Conservation (phyloP, 2,113 vertebrate genomes). For the Lepisosteus oculatus region DNA sequence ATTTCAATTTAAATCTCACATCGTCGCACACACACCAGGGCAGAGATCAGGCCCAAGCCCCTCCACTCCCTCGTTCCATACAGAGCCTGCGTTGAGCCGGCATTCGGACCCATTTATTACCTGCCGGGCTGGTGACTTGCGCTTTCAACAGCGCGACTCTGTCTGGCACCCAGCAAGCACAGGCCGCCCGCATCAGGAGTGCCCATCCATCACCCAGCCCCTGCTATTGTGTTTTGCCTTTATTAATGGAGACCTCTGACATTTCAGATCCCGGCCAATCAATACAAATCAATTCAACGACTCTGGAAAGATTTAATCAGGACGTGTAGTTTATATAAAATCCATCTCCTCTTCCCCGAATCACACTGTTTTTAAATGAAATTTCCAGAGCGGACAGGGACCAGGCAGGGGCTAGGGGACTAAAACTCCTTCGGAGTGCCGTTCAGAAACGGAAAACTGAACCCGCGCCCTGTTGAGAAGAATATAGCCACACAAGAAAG, state of each 20-base stretch:
- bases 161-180: slow-evolving; percentile 22
- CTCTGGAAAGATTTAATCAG: slow-evolving; percentile 54
- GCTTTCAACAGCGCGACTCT: slow-evolving; percentile 33
- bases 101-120: too few species aligned
- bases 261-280: slow-evolving; percentile 58
- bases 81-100: too few species aligned
- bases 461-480: too few species aligned
- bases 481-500: too few species aligned
- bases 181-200: slow-evolving; percentile 11
- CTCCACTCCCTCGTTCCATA: too few species aligned
- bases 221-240: background rate
- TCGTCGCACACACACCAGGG: too few species aligned
- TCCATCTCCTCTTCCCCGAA: slow-evolving; percentile 58
- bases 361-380: slow-evolving; percentile 36
- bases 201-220: slow-evolving; percentile 31
- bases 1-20: too few species aligned
- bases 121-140: too few species aligned
- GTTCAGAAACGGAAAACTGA: background rate
- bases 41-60: too few species aligned
- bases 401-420: background rate
- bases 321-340: slow-evolving; percentile 60
- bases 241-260: slow-evolving; percentile 20
- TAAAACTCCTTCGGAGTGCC: background rate
- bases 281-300: slow-evolving; percentile 66
- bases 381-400: slow-evolving; percentile 18